A percentile compares a stretch with the other conserved stretches of the same genome.
Conservation (phyloP, 1,140 invertebrate species). For the Bombyx mori region DNA sequence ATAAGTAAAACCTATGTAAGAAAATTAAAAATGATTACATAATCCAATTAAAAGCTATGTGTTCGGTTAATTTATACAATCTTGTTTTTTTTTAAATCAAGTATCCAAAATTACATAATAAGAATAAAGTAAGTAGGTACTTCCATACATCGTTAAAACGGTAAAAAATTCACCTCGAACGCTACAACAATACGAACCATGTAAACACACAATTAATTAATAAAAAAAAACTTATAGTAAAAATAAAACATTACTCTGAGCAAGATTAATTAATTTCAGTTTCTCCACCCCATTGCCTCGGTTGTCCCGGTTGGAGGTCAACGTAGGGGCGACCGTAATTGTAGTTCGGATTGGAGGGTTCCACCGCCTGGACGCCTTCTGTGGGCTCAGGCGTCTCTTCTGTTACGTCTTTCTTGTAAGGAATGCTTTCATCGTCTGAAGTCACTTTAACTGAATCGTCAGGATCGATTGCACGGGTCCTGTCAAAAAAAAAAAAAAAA, state of each 20-base stretch:
- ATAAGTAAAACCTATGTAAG: neutral
- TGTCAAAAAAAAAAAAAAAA: conserved; percentile 22
- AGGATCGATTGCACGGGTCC: conserved; percentile 43
- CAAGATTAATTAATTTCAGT: conserved; percentile 55
- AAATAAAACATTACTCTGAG: neutral
- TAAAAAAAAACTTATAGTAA: neutral
- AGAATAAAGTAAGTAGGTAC: neutral
- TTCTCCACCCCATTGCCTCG: conserved; percentile 44
- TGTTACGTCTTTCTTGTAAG: conserved; percentile 55
- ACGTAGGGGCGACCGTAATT: conserved; percentile 24
- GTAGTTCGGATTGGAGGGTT: conserved; percentile 20
- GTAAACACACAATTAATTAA: neutral
- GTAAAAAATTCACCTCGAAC: neutral
- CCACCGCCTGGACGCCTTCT: conserved; percentile 34
- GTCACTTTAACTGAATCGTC: conserved; percentile 56
- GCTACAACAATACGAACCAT: neutral
- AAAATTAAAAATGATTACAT: too few relatives aligned
- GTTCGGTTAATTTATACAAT: too few relatives aligned
- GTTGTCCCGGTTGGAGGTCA: conserved; percentile 9
- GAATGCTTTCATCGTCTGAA: conserved; percentile 59
- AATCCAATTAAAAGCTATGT: too few relatives aligned
- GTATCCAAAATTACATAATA: neutral
- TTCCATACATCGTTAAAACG: neutral
- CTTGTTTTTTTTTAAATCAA: too few relatives aligned
- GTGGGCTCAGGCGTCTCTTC: conserved; percentile 54